Evolutionary conservation across 2,113 vertebrate genomes (phyloP).

Genomic region (Aythya baeri): DNA sequence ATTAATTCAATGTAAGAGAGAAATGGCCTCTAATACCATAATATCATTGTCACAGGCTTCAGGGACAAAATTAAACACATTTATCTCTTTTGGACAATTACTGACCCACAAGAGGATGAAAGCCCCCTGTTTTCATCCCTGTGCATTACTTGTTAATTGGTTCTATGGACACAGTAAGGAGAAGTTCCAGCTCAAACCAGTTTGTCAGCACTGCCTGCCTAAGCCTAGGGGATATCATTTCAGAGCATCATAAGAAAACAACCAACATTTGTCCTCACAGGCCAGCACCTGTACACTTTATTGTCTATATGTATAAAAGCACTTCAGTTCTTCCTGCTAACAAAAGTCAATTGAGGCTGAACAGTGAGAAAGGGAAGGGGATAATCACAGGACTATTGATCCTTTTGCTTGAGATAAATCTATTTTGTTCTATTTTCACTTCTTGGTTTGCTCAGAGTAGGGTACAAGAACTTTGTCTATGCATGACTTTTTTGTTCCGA

Average conservation of each 20-base stretch:
- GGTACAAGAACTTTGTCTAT: neutral
- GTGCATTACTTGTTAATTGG: neutral
- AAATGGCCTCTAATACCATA: neutral
- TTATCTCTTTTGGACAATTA: neutral
- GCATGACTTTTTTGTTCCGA: neutral
- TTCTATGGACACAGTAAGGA: neutral
- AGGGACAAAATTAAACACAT: conserved; percentile 10
- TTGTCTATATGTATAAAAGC: neutral
- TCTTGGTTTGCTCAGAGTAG: neutral
- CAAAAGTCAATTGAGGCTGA: neutral
- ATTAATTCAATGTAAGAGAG: neutral
- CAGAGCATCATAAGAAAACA: neutral
- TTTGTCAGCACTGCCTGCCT: neutral
- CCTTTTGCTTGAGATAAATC: neutral
- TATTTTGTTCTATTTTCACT: neutral
- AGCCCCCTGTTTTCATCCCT: neutral
- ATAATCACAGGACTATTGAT: neutral
- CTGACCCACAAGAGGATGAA: neutral
- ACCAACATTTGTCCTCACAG: neutral
- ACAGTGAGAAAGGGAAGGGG: neutral
- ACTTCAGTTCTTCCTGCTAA: neutral
- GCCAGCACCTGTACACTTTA: neutral
- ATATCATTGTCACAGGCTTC: neutral
- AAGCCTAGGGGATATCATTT: neutral
- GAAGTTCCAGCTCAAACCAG: neutral